These are phyloP conservation scores for Lithophane semibrunnea DNA, from an alignment of 2,888 invertebrate genomes.

Conservation along the genomic window DNA sequence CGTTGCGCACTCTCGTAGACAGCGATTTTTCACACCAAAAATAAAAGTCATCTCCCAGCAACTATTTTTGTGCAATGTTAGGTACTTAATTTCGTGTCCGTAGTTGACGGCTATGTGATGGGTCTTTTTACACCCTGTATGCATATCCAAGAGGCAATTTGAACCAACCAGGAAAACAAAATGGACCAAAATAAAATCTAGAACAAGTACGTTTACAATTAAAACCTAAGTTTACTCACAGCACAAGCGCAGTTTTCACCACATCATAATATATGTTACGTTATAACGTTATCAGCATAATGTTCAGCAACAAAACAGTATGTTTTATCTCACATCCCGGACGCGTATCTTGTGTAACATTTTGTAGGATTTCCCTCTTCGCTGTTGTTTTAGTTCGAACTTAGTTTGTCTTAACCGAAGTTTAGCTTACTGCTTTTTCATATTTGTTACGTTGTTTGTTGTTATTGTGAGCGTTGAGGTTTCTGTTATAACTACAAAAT, in stretches of 20 bases:
- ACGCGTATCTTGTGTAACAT: constrained; percentile 32
- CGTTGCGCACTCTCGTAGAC: too few relatives aligned
- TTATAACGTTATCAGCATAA: constrained; percentile 20
- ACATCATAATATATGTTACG: constrained; percentile 24
- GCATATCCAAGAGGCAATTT: not conserved
- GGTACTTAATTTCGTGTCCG: too few relatives aligned
- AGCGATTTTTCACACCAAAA: too few relatives aligned
- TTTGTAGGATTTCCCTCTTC: constrained; percentile 44
- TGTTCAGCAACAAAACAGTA: constrained; percentile 37
- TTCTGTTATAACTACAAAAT: not conserved
- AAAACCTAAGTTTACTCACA: constrained; percentile 23
- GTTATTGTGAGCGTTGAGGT: not conserved
- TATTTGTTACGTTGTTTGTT: constrained; percentile 36
- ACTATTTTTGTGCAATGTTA: too few relatives aligned
- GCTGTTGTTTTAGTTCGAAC: constrained; percentile 31
- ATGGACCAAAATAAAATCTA: constrained; percentile 2
- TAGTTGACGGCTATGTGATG: too few relatives aligned
- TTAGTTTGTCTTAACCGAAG: constrained; percentile 29
- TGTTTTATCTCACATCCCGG: constrained; percentile 46
- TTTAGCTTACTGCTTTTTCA: constrained; percentile 27
- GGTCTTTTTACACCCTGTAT: too few relatives aligned
- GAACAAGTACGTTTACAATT: constrained; percentile 14
- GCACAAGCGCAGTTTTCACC: constrained; percentile 16
- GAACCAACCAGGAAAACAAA: not conserved
- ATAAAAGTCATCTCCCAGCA: too few relatives aligned